Evolutionary conservation across 2,888 invertebrate species (phyloP).

Genomic region (Epinotia brunnichana): DNA sequence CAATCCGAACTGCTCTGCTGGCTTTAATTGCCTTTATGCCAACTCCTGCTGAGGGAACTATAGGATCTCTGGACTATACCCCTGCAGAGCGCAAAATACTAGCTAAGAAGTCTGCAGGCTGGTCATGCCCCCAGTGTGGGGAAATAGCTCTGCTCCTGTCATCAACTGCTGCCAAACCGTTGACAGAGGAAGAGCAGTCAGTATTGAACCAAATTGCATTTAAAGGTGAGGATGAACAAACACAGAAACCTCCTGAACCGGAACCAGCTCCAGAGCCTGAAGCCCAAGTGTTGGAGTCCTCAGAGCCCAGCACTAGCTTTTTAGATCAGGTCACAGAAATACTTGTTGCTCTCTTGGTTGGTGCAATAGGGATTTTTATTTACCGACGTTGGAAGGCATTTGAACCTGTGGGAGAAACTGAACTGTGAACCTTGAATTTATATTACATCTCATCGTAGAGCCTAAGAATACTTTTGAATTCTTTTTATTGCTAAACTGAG

Average conservation of each 20-base stretch:
- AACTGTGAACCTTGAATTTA: conserved; percentile 58
- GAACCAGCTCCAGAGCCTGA: conserved; percentile 67
- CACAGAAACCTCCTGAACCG: conserved; percentile 62
- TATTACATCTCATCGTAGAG: conserved; percentile 36
- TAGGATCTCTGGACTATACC: conserved; percentile 95
- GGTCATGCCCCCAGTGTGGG: conserved; percentile 75
- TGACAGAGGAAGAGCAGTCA: conserved; percentile 78
- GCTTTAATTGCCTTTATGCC: conserved; percentile 98
- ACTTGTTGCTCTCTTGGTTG: conserved; percentile 72
- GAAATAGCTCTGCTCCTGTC: conserved; percentile 71
- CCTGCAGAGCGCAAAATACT: conserved; percentile 91
- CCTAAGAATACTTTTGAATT: conserved; percentile 46
- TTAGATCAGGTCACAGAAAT: conserved; percentile 76
- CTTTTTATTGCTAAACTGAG: conserved; percentile 34
- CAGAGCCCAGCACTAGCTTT: conserved; percentile 69
- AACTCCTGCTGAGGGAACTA: conserved; percentile 93
- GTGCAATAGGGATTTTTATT: conserved; percentile 75
- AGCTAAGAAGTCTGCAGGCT: conserved; percentile 87
- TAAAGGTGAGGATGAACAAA: conserved; percentile 78
- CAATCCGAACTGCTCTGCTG: conserved; percentile 94
- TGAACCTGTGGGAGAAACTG: conserved; percentile 61
- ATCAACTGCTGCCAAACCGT: conserved; percentile 76
- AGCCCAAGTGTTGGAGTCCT: conserved; percentile 68
- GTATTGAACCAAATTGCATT: conserved; percentile 80
- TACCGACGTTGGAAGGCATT: conserved; percentile 75